Percentiles rank a stretch among this genome's conserved stretches.
Conservation (phyloP, 2,113 vertebrate genomes). For the Cryptomyrus ogoouensis region DNA sequence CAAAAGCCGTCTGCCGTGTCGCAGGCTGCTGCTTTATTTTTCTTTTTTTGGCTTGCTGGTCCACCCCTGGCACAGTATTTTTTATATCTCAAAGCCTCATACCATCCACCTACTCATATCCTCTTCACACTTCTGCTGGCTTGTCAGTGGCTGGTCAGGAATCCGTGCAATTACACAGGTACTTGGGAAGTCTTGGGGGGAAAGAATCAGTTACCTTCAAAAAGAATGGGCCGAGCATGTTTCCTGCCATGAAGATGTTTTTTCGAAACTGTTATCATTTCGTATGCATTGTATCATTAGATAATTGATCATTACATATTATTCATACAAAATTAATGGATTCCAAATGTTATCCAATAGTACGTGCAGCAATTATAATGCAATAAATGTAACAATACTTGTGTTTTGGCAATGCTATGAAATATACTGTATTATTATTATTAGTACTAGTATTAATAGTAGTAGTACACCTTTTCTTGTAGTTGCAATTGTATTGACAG, state of each 20-base stretch:
- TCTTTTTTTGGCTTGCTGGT: background rate
- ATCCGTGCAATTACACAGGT: background rate
- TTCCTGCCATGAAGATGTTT: background rate
- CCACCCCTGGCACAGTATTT: background rate
- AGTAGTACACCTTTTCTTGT: background rate
- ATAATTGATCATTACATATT: background rate
- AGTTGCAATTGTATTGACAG: background rate
- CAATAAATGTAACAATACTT: background rate
- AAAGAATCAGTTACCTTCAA: background rate
- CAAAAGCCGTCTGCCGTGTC: conserved; percentile 5
- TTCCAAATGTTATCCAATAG: background rate
- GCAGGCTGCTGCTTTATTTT: background rate
- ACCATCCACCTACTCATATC: background rate
- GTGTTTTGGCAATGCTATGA: background rate
- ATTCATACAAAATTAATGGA: background rate
- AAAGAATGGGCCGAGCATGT: background rate
- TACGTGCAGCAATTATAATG: background rate
- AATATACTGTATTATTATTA: background rate
- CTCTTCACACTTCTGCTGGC: background rate
- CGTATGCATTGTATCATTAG: background rate
- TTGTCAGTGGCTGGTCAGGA: conserved; percentile 1
- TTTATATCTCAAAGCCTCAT: background rate
- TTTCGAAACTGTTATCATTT: background rate
- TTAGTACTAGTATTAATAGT: background rate
- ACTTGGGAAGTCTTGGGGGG: background rate